A percentile compares a stretch with the other conserved stretches of the same genome.
These are phyloP conservation scores for Rhopilema esculentum DNA, from an alignment of 30 jellyfish, hydroid and myxozoan genomes.

Conservation along the genomic window DNA sequence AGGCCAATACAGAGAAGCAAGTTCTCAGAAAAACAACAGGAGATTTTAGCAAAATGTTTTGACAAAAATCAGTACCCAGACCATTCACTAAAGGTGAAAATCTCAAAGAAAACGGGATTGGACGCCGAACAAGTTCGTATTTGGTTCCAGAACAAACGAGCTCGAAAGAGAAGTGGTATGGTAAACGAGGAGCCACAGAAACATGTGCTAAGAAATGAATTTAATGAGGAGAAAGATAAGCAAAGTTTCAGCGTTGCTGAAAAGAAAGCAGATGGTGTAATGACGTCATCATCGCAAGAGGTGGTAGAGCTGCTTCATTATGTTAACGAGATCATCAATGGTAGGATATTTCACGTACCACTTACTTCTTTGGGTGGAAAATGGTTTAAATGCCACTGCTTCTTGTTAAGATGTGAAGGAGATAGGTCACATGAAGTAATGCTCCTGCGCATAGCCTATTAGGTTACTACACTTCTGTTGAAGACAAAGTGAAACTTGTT, in stretches of 20 bases:
- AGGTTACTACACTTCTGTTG: too few species aligned
- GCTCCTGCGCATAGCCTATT: too few species aligned
- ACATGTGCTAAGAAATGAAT: neutral
- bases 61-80: slow-evolving; percentile 37
- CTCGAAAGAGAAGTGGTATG: slow-evolving; percentile 3
- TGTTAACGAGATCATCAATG: neutral
- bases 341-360: neutral
- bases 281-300: neutral
- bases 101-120: slow-evolving; percentile 43
- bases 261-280: neutral
- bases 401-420: neutral
- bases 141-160: slow-evolving; percentile 61
- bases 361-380: too few species aligned
- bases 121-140: slow-evolving; percentile 49
- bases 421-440: too few species aligned
- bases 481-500: too few species aligned
- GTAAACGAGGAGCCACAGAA: neutral
- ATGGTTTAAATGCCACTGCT: too few species aligned
- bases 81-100: neutral
- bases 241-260: neutral
- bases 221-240: neutral
- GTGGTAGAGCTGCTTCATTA: neutral
- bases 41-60: slow-evolving; percentile 15
- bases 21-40: slow-evolving; percentile 42
- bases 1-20: slow-evolving; percentile 36